phyloP scores from a whole-genome alignment of 37 sponge, comb jelly and placozoan genomes.

The Theonella swinhoei region DNA sequence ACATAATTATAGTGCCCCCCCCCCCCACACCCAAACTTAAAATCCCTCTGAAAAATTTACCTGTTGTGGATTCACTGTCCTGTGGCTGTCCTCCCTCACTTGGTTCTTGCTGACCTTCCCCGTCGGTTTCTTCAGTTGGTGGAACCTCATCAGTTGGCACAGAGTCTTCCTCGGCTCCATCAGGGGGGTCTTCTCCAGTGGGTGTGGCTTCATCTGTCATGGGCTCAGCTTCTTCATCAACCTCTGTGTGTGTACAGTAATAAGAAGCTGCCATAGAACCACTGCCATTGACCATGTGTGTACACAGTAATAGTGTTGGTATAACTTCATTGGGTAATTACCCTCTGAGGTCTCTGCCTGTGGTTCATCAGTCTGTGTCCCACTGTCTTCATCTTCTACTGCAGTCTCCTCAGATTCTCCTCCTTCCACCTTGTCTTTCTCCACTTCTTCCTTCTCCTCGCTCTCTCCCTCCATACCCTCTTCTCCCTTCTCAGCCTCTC shows the following conservation, averaged over 20 bases:
- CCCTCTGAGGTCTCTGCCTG: background rate
- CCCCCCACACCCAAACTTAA: too few relatives aligned
- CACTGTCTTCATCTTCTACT: conserved; percentile 7
- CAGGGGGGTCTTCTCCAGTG: conserved; percentile 1
- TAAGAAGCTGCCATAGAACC: background rate
- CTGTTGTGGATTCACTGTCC: too few relatives aligned
- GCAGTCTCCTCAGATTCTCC: conserved; percentile 11
- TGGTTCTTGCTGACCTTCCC: background rate
- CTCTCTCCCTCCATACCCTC: background rate
- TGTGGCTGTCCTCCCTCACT: too few relatives aligned
- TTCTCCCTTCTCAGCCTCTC: background rate
- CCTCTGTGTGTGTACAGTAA: too few relatives aligned
- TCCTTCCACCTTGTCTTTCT: conserved; percentile 10
- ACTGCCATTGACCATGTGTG: background rate
- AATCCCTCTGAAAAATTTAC: too few relatives aligned
- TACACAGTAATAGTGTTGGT: background rate
- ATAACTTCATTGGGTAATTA: conserved; percentile 21
- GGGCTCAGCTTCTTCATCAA: conserved; percentile 2
- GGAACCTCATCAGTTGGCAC: background rate
- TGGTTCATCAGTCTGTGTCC: too few relatives aligned
- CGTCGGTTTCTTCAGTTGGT: background rate
- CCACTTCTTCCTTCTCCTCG: conserved; percentile 5
- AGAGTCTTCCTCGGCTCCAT: background rate
- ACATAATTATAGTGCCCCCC: too few relatives aligned
- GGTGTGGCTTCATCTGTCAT: background rate